Evolutionary conservation across 2,113 vertebrate species (phyloP).

Genomic region (Dicrurus megarhynchus): DNA sequence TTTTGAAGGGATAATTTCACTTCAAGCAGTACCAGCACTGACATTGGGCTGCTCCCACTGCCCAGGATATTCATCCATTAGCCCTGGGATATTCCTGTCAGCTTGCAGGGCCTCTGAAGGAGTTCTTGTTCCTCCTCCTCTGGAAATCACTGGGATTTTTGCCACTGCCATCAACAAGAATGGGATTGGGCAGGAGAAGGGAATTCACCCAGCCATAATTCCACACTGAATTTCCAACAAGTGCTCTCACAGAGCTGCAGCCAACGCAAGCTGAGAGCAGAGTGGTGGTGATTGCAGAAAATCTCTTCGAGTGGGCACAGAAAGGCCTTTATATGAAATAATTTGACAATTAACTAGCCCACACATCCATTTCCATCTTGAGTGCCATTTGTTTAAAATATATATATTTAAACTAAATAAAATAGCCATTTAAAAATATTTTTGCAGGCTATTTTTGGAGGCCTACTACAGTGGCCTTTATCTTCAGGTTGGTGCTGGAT

Average conservation of each 20-base stretch:
- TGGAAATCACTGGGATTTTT: constrained; percentile 35
- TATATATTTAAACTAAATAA: neutral
- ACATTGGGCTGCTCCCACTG: neutral
- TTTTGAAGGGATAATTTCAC: neutral
- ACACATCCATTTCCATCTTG: neutral
- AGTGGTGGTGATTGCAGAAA: neutral
- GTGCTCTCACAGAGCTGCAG: neutral
- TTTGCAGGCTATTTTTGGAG: neutral
- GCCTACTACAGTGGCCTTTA: neutral
- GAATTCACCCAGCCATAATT: neutral
- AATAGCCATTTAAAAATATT: neutral
- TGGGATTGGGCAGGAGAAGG: neutral
- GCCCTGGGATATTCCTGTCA: neutral
- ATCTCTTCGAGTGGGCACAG: neutral
- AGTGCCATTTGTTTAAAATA: neutral
- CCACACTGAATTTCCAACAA: neutral
- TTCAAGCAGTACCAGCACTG: neutral
- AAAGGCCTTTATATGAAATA: constrained; percentile 20
- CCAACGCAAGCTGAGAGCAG: constrained; percentile 27
- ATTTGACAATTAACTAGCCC: neutral
- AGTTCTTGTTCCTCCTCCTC: neutral
- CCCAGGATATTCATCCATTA: neutral
- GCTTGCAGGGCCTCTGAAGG: neutral
- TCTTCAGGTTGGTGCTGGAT: neutral
- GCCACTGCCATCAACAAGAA: neutral